Evolutionary conservation across 2,888 invertebrate species (phyloP).

Genomic region (Tortricodes alternella): DNA sequence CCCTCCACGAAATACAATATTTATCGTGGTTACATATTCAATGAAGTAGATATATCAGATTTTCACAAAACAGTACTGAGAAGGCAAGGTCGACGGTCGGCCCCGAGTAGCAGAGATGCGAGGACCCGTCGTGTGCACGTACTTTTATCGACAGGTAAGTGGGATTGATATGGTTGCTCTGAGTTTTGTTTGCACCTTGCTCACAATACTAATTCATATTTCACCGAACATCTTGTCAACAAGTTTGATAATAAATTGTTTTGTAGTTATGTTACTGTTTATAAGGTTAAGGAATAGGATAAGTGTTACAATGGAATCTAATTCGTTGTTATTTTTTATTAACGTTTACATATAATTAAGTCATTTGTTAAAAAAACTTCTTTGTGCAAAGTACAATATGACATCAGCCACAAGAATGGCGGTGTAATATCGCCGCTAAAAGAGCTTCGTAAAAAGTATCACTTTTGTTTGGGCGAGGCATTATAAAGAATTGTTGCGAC

Average conservation of each 20-base stretch:
- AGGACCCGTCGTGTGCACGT: not conserved
- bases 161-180: constrained; percentile 7
- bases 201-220: not conserved
- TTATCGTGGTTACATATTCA: constrained; percentile 14
- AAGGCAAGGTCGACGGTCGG: not conserved
- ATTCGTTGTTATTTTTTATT: too few species aligned
- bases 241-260: not conserved
- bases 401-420: not conserved
- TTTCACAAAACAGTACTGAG: constrained; percentile 4
- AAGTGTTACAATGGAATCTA: too few species aligned
- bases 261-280: too few species aligned
- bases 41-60: constrained; percentile 12
- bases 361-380: not conserved
- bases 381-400: not conserved
- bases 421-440: not conserved
- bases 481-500: constrained; percentile 12
- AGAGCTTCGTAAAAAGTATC: constrained; percentile 1
- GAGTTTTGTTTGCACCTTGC: not conserved
- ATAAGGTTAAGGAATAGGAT: too few species aligned
- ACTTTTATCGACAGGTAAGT: constrained; percentile 6
- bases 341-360: too few species aligned
- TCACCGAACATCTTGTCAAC: not conserved
- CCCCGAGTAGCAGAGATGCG: not conserved
- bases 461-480: constrained; percentile 12
- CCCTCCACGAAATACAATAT: constrained; percentile 3